A percentile compares a stretch with the other conserved stretches of the same genome.
Conservation (phyloP, 1,140 invertebrate species). For the Orchestia grillus region DNA sequence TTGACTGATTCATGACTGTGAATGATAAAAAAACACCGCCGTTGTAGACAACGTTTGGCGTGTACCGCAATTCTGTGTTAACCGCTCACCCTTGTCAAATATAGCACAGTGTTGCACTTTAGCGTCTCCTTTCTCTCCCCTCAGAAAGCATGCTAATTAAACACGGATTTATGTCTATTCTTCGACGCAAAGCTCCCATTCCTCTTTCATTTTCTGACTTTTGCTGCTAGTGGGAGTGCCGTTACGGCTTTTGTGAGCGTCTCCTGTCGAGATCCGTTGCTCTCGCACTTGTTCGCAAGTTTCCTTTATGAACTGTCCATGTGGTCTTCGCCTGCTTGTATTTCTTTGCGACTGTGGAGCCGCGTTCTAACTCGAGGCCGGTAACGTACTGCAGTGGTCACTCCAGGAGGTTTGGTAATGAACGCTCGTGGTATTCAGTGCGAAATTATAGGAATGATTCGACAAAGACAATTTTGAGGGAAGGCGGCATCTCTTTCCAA, state of each 20-base stretch:
- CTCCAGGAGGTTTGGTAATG: neutral
- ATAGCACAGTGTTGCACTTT: constrained; percentile 24
- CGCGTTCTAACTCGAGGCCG: neutral
- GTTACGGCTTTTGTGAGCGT: neutral
- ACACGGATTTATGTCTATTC: constrained; percentile 15
- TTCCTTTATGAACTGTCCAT: neutral
- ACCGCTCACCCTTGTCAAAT: constrained; percentile 10
- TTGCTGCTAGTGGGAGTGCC: neutral
- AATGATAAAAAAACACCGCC: neutral
- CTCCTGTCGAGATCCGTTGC: neutral
- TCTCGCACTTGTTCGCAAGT: neutral
- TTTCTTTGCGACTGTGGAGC: neutral
- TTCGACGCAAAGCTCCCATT: constrained; percentile 19
- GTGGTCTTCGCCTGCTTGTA: neutral
- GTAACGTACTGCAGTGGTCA: neutral
- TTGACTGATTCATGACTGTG: constrained; percentile 48
- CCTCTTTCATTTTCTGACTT: constrained; percentile 23
- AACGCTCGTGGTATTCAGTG: neutral
- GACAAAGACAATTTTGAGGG: neutral
- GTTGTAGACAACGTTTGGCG: neutral
- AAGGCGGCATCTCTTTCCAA: neutral
- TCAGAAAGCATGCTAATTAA: constrained; percentile 37
- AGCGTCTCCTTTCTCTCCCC: neutral
- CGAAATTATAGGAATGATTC: neutral
- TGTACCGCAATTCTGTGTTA: neutral